Percentiles rank a stretch among this genome's conserved stretches.
Evolutionary conservation across 2,888 invertebrate genomes (phyloP).

Genomic region (Hyposoter didymator): DNA sequence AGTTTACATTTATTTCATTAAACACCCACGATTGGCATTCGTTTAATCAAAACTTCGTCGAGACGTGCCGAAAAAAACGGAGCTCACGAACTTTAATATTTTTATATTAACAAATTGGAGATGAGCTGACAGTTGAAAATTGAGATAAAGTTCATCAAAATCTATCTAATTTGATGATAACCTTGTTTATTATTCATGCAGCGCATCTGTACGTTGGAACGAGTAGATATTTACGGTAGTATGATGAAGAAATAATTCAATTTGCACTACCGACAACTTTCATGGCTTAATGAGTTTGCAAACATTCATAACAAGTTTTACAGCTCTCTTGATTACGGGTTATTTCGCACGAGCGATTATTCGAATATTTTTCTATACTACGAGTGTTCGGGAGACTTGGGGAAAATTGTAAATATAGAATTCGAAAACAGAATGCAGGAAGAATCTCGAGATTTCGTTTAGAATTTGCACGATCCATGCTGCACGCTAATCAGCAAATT

Average conservation of each 20-base stretch:
- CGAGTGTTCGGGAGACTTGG: neutral
- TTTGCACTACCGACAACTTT: neutral
- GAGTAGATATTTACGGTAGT: neutral
- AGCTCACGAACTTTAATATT: neutral
- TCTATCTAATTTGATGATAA: neutral
- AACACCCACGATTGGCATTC: neutral
- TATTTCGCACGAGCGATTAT: neutral
- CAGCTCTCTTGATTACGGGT: conserved; percentile 1
- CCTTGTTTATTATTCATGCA: neutral
- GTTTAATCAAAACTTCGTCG: neutral
- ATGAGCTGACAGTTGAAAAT: neutral
- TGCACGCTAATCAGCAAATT: neutral
- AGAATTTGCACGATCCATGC: neutral
- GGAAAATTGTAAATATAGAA: neutral
- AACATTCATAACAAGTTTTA: conserved; percentile 15
- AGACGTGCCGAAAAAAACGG: neutral
- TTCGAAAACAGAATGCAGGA: neutral
- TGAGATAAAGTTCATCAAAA: neutral
- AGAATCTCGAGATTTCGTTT: neutral
- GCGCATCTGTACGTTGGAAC: neutral
- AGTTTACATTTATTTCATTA: neutral
- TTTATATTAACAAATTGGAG: neutral
- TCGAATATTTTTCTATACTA: neutral
- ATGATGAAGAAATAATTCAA: neutral
- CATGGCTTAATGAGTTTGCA: neutral